Base-by-base conservation (phyloP, 2,797 vertebrate species). In the Dipus sagitta region DNA sequence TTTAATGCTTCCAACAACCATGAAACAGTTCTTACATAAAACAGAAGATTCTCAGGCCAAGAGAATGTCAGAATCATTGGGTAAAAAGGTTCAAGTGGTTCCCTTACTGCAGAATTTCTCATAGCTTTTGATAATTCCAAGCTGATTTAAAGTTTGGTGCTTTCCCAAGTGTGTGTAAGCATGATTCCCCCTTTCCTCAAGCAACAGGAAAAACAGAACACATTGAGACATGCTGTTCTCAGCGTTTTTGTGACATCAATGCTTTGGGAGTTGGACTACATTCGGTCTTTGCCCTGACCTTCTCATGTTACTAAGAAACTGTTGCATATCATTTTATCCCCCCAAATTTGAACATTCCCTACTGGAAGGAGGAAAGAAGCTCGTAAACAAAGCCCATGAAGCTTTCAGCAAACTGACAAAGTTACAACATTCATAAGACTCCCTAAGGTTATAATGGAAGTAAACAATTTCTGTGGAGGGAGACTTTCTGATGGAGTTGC, bases 91-190 rank as follows among this genome's bases (percentile, higher is more conserved):
- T 92, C n/a, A 75, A 86, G 12, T 4, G 2, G 6, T 90, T 92
- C 87, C 23, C 34, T 86, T 92, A 68, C 28, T 90, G 21, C 4
- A 86, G 42, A 72, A 83, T n/a, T 79, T 92, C 34, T 82, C n/a
- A 68, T 68, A 81, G 21, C 10, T 47, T 94, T 95, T 82, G 81
- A 42, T 28, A 88, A 86, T 21, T 94, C 52, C 75, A 62, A 86
- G 52, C 47, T 10, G 52, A 85, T 14, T 71, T 86, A 60, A 26
- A 74, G 28, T 78, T 74, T 77, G n/a, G 4, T 88, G 52, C 32
- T 93, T 86, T 88, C 30, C 32, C 30, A 86, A 86, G 52, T 91
- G 13, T 89, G 62, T 82, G 78, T 68, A 10, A 32, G 0, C 32
- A 76, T 67, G 42, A 54, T 72, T 18, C 58, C 15, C 64, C 2